Base-by-base conservation (phyloP, 2,888 invertebrate species). In the Halictus quadricinctus region DNA sequence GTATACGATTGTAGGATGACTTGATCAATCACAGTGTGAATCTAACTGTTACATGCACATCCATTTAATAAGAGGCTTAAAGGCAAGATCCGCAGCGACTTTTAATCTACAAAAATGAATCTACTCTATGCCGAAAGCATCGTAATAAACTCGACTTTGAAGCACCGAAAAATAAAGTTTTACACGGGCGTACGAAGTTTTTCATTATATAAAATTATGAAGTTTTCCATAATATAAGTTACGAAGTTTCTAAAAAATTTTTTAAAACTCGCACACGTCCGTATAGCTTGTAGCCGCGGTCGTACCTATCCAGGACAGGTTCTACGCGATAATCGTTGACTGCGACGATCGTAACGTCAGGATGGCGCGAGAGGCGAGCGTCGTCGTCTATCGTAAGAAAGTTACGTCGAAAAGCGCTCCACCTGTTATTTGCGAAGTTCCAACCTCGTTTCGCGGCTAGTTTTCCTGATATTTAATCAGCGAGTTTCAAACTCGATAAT, bases 401-500 rank as follows among this genome's bases (percentile, higher is more conserved):
- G 66, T 83, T 80, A 69, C 41, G 21, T 29, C n/a, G 50, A 74
- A 70, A 66, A 36, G 58, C 43, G 58, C 66, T 73, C 58, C 69
- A 76, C 76, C 73, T 81, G 79, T 76, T 87, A 81, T 87, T 77
- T 69, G 81, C 72, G 13, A 87, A 87, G 75, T 87, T 87, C 81
- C 81, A 84, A 85, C 81, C 64, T 79, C 81, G 79, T 87, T 85
- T 69, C 58, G 64, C 46, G 69, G 76, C 41, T 54, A 72, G 73
- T 84, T 80, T 78, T 50, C 80, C 84, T 78, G 87, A 82, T 87
- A 87, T 85, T 82, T 87, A 85, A 87, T 87, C 75, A 76, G 25
- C 50, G 80, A 87, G 87, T 87, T 87, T 76, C 60, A 76, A 87
- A 87, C 78, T 87, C 77, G 75, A 85, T 78, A 87, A 78, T 87